phyloP scores from a whole-genome alignment of 1,140 invertebrate species.

The Polypedilum pembai region DNA sequence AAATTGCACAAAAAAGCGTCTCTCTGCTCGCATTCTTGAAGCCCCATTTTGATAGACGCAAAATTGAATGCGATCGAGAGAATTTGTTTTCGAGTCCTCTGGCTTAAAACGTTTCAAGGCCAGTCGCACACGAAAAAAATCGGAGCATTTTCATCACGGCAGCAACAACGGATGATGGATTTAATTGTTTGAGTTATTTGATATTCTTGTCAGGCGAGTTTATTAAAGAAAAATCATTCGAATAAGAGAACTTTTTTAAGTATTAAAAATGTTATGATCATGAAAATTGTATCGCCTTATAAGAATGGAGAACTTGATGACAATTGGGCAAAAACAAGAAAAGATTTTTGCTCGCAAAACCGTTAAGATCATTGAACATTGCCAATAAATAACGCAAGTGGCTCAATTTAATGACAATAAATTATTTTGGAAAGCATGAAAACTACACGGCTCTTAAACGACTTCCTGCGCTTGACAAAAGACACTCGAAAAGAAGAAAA shows the following conservation, averaged over 20 bases:
- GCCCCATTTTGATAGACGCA: neutral
- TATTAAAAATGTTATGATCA: neutral
- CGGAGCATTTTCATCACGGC: neutral
- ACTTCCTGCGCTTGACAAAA: neutral
- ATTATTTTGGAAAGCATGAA: neutral
- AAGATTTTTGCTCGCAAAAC: conserved; percentile 3
- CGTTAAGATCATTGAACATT: conserved; percentile 28
- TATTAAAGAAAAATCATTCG: neutral
- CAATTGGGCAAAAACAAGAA: neutral
- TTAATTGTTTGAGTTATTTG: conserved; percentile 20
- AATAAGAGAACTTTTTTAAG: neutral
- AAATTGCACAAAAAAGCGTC: conserved; percentile 12
- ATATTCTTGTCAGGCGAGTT: conserved; percentile 21
- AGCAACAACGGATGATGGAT: conserved; percentile 20
- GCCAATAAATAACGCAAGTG: neutral
- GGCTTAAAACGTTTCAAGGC: neutral
- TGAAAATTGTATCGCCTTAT: no score
- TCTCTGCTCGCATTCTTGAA: neutral
- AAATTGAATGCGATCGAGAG: neutral
- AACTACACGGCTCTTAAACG: neutral
- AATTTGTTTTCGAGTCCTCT: neutral
- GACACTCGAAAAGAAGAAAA: neutral
- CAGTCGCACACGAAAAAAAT: neutral
- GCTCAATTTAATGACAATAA: conserved; percentile 2
- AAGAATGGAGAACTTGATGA: neutral